Evolutionary conservation across 2,888 invertebrate species (phyloP), one percentile per base, ranked within the genome.

Genomic region (Drosophila mercatorum): DNA sequence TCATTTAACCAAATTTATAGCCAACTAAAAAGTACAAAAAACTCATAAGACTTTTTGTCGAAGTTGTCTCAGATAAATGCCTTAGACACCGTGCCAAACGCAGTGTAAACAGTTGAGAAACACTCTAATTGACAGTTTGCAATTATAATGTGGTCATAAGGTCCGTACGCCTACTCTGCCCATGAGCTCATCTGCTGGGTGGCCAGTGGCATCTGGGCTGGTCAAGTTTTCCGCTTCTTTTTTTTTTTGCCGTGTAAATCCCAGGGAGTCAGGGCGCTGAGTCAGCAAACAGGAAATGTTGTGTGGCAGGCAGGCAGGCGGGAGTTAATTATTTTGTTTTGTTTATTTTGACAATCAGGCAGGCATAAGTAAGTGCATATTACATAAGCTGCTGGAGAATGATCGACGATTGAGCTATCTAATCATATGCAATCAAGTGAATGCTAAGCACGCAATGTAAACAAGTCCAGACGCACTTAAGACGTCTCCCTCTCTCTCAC

Each of bases 351-450:
- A 70, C 69, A 76, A 69, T 73, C 69, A 40, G 34, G 5, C 3
- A 22, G 22, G 22, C 22, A 22, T 22, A 22, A 22, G 28, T 62
- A 67, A 62, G 22, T 76, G 61, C 58, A 64, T 60, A 22, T 77
- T 76, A 47, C 66, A 70, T 73, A 77, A 76, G 43, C 38, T 17
- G 46, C 53, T 41, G 36, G 57, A 63, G 58, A 68, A 61, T 76
- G 72, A 78, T 67, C 73, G 66, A 78, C 79, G 81, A 78, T 83
- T 75, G 75, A 66, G 61, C 73, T 46, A 62, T 70, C 63, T 78
- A 85, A 87, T 87, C 70, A 76, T 55, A 74, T 71, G 73, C 72
- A 83, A 86, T 85, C 78, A 83, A 72, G 66, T 62, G 53, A 76
- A 74, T 76, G 70, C 77, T 52, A 74, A 61, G 71, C 88, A 84